phyloP scores from a whole-genome alignment of 2,888 invertebrate species.

The Chaetoderma sp. region DNA sequence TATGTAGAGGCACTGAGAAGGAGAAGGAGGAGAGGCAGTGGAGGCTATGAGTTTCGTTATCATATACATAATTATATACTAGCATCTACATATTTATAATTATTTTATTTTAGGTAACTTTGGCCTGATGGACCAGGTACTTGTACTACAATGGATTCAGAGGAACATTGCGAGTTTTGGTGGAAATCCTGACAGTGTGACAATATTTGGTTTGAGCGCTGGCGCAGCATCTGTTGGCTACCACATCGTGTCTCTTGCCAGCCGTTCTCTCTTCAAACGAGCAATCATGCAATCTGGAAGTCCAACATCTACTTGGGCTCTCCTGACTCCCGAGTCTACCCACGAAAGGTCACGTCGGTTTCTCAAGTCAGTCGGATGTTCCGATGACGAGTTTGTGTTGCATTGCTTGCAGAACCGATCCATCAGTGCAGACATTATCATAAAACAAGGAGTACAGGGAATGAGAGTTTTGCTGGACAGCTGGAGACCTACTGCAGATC shows the following conservation, averaged over 20 bases:
- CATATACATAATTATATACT: too few species aligned
- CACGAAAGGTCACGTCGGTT: conserved; percentile 78
- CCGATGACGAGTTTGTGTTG: conserved; percentile 32
- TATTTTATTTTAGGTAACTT: too few species aligned
- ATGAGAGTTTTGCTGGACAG: conserved; percentile 82
- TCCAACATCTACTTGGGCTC: conserved; percentile 91
- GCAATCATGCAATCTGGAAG: conserved; percentile 93
- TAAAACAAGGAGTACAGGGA: conserved; percentile 37
- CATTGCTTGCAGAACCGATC: conserved; percentile 31
- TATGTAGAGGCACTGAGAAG: too few species aligned
- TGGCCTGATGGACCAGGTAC: conserved; percentile 90
- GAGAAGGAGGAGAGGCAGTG: too few species aligned
- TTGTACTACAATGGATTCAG: conserved; percentile 77
- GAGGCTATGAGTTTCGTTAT: too few species aligned
- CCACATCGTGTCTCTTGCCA: conserved; percentile 83
- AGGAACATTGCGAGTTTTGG: conserved; percentile 47
- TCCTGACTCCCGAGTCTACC: conserved; percentile 82
- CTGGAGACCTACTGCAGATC: conserved; percentile 92
- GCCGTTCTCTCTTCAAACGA: conserved; percentile 80
- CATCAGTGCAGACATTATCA: conserved; percentile 18
- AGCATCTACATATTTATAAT: too few species aligned
- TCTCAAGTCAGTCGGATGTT: conserved; percentile 33
- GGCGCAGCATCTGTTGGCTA: conserved; percentile 89
- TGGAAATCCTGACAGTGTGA: conserved; percentile 88
- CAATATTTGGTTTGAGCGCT: conserved; percentile 94